These are phyloP conservation scores for Chrysodeixis includens DNA, from an alignment of 2,888 invertebrate genomes.

Conservation along the genomic window DNA sequence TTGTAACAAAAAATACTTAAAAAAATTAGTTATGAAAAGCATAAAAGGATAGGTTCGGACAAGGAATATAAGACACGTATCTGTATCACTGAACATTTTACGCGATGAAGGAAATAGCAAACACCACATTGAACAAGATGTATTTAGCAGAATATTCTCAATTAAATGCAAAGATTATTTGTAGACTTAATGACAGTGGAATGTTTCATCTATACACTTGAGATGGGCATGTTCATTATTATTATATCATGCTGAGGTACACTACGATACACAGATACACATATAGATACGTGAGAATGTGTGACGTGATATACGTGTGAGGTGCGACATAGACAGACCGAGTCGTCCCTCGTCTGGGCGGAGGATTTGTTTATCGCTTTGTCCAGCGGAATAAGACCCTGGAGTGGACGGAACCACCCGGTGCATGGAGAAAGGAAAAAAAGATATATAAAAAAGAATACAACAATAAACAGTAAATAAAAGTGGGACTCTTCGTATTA, in stretches of 20 bases:
- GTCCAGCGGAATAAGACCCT: constrained; percentile 88
- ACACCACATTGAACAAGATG: constrained; percentile 17
- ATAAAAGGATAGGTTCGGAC: constrained; percentile 13
- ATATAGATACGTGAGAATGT: constrained; percentile 76
- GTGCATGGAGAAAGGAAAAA: constrained; percentile 82
- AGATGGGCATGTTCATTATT: constrained; percentile 68
- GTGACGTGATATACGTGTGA: constrained; percentile 69
- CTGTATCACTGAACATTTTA: constrained; percentile 3
- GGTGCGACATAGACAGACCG: constrained; percentile 85
- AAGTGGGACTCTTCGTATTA: constrained; percentile 71
- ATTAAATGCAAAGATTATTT: constrained; percentile 20
- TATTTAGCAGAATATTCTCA: constrained; percentile 34
- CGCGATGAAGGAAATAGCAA: constrained; percentile 21
- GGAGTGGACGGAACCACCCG: constrained; percentile 78
- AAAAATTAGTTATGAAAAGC: constrained; percentile 59
- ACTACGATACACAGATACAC: constrained; percentile 81
- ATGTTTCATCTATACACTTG: constrained; percentile 32
- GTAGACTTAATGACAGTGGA: constrained; percentile 51
- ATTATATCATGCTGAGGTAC: constrained; percentile 81
- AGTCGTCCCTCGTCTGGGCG: constrained; percentile 85
- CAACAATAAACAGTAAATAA: constrained; percentile 68
- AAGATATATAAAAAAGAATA: constrained; percentile 74
- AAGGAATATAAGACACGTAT: constrained; percentile 11
- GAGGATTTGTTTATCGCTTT: constrained; percentile 88
- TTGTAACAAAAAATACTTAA: constrained; percentile 74